Evolutionary conservation across 2,113 vertebrate species (phyloP).

Genomic region (Procavia capensis): DNA sequence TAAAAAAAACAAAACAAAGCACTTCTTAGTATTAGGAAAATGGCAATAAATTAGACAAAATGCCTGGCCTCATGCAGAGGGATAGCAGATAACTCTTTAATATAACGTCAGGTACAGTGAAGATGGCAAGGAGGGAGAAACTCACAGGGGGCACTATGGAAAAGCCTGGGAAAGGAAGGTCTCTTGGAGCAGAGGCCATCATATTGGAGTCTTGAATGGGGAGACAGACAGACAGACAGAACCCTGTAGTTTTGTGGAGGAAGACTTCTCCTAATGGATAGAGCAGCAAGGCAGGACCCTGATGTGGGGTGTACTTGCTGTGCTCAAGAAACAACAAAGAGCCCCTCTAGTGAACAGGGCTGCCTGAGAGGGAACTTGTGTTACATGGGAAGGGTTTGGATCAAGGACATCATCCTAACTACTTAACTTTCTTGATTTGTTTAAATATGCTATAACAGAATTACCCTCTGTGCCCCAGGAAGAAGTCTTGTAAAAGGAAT

Average conservation of each 20-base stretch:
- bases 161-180: neutral
- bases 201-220: neutral
- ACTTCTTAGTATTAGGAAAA: neutral
- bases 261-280: neutral
- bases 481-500: neutral
- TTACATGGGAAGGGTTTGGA: neutral
- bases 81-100: neutral
- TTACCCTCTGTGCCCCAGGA: neutral
- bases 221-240: neutral
- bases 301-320: neutral
- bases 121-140: neutral
- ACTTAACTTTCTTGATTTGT: neutral
- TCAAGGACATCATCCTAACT: neutral
- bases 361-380: neutral
- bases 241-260: neutral
- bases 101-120: accelerated
- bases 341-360: neutral
- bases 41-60: neutral
- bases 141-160: neutral
- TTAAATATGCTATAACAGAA: neutral
- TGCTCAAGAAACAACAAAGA: neutral
- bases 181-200: neutral
- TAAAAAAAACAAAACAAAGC: neutral
- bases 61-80: neutral
- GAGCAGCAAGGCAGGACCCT: neutral